Evolutionary conservation across 2,797 vertebrate species (phyloP).

Genomic region (Mormyrus proboscirostris): DNA sequence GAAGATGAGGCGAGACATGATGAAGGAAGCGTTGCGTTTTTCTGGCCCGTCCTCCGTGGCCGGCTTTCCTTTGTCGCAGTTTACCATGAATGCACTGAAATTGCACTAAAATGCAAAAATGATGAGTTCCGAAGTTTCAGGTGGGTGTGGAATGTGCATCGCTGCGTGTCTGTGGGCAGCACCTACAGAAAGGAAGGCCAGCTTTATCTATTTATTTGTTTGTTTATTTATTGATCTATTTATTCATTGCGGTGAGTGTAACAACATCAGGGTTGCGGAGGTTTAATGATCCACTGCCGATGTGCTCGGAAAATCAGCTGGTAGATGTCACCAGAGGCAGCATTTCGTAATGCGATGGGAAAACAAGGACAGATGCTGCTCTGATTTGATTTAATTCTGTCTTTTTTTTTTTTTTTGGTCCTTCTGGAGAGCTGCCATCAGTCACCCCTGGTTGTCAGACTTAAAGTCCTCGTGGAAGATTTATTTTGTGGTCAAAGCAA

Average conservation of each 20-base stretch:
- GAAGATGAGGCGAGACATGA: not conserved
- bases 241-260: not conserved
- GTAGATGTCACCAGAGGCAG: slow-evolving; percentile 11
- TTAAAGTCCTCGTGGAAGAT: not conserved
- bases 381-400: slow-evolving; percentile 12
- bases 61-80: not conserved
- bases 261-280: slow-evolving; percentile 6
- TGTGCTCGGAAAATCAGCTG: slow-evolving; percentile 18
- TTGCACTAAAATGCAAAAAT: not conserved
- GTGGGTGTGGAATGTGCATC: not conserved
- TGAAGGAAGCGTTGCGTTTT: not conserved
- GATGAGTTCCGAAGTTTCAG: not conserved
- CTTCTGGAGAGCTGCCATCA: slow-evolving; percentile 6
- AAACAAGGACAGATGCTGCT: not conserved
- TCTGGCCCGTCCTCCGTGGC: not conserved
- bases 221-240: not conserved
- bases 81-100: not conserved
- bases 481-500: not conserved
- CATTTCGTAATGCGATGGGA: not conserved
- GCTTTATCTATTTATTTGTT: not conserved
- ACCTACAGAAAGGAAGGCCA: not conserved
- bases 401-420: not conserved
- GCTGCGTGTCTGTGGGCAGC: not conserved
- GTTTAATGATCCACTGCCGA: slow-evolving; percentile 14
- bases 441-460: not conserved